These are phyloP conservation scores for Rutpela maculata DNA, from an alignment of 2,888 invertebrate species.

Conservation along the genomic window DNA sequence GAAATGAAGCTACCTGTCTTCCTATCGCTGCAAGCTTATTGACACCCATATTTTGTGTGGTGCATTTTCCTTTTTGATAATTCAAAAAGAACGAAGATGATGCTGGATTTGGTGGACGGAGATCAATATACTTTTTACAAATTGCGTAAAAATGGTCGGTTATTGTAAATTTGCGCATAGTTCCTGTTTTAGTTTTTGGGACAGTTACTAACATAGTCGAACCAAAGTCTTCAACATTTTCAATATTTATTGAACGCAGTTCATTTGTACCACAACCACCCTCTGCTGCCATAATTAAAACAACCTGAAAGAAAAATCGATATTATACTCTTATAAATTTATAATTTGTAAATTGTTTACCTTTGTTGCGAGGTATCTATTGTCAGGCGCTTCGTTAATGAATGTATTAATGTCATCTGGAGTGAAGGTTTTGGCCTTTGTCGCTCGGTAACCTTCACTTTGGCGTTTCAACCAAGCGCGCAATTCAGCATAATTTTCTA, in stretches of 20 bases:
- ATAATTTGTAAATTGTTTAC: constrained; percentile 3
- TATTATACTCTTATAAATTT: neutral
- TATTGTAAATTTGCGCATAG: constrained; percentile 47
- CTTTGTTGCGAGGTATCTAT: constrained; percentile 48
- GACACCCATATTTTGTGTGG: constrained; percentile 45
- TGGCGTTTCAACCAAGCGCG: constrained; percentile 58
- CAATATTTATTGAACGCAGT: constrained; percentile 47
- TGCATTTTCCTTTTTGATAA: constrained; percentile 51
- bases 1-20: constrained; percentile 48
- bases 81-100: constrained; percentile 44
- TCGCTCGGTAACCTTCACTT: constrained; percentile 59
- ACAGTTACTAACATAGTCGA: constrained; percentile 47
- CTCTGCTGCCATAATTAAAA: constrained; percentile 47
- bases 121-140: constrained; percentile 46
- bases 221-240: constrained; percentile 47
- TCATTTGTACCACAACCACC: constrained; percentile 47
- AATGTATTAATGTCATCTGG: constrained; percentile 57
- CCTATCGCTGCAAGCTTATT: constrained; percentile 52
- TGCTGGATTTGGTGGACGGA: constrained; percentile 37
- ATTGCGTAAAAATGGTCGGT: constrained; percentile 44
- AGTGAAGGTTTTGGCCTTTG: constrained; percentile 63
- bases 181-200: constrained; percentile 45
- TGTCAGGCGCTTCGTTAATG: constrained; percentile 52
- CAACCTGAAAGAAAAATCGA: constrained; percentile 45
- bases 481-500: constrained; percentile 51